Percentiles rank a stretch among this genome's conserved stretches.
Conservation (phyloP, 2,888 invertebrate genomes). For the Venusia cambrica region DNA sequence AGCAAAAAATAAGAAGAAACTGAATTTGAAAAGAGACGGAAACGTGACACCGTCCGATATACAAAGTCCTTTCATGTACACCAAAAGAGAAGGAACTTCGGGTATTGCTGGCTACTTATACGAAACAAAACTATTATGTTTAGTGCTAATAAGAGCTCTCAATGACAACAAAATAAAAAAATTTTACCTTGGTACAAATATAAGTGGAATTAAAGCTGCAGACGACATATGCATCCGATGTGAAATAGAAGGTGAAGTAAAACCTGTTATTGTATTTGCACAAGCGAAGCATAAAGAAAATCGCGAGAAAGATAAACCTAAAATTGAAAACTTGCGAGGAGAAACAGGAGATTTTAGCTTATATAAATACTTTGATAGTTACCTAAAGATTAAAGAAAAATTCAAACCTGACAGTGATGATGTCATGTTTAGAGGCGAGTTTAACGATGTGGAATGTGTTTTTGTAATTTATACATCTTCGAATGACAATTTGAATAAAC, state of each 20-base stretch:
- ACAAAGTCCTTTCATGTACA: conserved; percentile 11
- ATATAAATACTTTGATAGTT: conserved; percentile 41
- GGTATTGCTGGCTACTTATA: conserved; percentile 30
- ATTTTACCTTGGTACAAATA: conserved; percentile 40
- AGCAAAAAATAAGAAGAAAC: conserved; percentile 2
- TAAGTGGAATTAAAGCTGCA: conserved; percentile 40
- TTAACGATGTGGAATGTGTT: conserved; percentile 33
- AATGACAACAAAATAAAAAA: conserved; percentile 34
- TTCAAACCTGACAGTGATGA: conserved; percentile 31
- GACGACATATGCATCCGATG: conserved; percentile 43
- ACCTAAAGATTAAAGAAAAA: conserved; percentile 37
- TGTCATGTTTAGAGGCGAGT: conserved; percentile 38
- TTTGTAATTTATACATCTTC: conserved; percentile 42
- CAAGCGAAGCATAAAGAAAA: conserved; percentile 45
- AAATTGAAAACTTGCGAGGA: conserved; percentile 33
- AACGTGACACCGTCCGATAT: conserved; percentile 6
- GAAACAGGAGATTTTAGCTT: conserved; percentile 35
- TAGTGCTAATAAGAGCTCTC: conserved; percentile 37
- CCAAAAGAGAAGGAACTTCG: conserved; percentile 26
- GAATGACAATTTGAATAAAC: conserved; percentile 31
- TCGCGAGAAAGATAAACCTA: conserved; percentile 34
- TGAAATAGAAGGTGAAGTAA: conserved; percentile 22
- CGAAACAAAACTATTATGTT: conserved; percentile 38
- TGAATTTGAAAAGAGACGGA: neutral
- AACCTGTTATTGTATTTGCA: conserved; percentile 35